These are phyloP conservation scores for Holocentrus rufus DNA, from an alignment of 2,797 vertebrate genomes.

Conservation along the genomic window DNA sequence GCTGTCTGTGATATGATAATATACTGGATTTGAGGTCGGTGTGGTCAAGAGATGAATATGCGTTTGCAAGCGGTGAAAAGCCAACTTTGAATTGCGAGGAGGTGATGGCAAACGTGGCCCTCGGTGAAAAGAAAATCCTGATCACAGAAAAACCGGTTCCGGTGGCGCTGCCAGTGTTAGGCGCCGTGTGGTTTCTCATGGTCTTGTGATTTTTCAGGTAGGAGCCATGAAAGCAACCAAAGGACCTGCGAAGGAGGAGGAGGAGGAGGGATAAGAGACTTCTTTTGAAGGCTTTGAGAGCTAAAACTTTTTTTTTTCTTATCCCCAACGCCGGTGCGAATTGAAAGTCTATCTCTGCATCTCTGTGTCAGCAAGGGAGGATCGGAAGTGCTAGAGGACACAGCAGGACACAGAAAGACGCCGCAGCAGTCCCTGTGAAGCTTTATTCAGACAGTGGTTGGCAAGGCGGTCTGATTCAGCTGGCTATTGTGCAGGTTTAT, in stretches of 20 bases:
- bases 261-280: neutral
- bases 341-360: neutral
- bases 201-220: neutral
- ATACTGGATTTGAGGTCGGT: neutral
- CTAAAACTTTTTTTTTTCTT: neutral
- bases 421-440: slow-evolving; percentile 7
- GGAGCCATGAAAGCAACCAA: slow-evolving; percentile 3
- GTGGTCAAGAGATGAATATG: neutral
- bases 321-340: neutral
- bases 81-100: neutral
- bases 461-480: neutral
- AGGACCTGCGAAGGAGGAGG: neutral
- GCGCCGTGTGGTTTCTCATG: neutral
- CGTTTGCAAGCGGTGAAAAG: neutral
- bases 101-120: neutral
- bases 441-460: slow-evolving; percentile 7
- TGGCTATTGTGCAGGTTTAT: neutral
- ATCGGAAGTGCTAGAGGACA: slow-evolving; percentile 23
- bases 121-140: neutral
- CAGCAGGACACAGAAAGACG: slow-evolving; percentile 11
- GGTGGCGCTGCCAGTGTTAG: neutral
- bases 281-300: neutral
- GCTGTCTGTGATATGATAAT: slow-evolving; percentile 21
- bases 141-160: neutral
- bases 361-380: slow-evolving; percentile 9